Evolutionary conservation across 2,113 vertebrate species (phyloP).

Genomic region (Ariopsis seemanni): DNA sequence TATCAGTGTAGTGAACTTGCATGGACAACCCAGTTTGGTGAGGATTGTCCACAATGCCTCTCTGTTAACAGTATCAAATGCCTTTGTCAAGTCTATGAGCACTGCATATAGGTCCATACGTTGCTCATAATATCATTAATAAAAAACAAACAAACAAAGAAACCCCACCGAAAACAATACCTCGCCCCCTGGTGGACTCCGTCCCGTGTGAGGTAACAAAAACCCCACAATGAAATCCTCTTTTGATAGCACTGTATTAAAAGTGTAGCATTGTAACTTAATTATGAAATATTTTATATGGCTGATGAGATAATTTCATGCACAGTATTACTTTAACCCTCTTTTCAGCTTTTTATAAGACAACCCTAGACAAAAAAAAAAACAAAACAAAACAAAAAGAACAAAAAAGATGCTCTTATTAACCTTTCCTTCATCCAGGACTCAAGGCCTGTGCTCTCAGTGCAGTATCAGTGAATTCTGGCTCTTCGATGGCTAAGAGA

Average conservation of each 20-base stretch:
- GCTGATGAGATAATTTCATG: not conserved
- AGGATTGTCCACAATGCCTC: no score
- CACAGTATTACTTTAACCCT: not conserved
- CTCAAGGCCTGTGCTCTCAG: constrained; percentile 48
- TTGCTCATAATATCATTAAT: no score
- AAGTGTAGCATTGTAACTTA: not conserved
- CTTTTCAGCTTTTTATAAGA: not conserved
- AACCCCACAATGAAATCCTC: not conserved
- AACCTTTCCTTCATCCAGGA: constrained; percentile 49
- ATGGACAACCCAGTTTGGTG: no score
- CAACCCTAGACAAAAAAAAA: not conserved
- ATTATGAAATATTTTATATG: not conserved
- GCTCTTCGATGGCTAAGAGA: constrained; percentile 63
- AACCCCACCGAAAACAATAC: no score
- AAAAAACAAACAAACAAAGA: no score
- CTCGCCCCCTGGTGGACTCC: no score
- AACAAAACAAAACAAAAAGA: no score
- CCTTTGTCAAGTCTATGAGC: no score
- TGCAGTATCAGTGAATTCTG: constrained; percentile 53
- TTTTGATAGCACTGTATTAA: not conserved
- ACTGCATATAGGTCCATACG: no score
- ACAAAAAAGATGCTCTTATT: constrained; percentile 31
- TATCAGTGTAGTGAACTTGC: no score
- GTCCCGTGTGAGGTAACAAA: no score
- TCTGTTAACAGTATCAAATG: no score